Conservation (phyloP, 2,113 vertebrate genomes). For the Nothobranchius kuhntae region DNA sequence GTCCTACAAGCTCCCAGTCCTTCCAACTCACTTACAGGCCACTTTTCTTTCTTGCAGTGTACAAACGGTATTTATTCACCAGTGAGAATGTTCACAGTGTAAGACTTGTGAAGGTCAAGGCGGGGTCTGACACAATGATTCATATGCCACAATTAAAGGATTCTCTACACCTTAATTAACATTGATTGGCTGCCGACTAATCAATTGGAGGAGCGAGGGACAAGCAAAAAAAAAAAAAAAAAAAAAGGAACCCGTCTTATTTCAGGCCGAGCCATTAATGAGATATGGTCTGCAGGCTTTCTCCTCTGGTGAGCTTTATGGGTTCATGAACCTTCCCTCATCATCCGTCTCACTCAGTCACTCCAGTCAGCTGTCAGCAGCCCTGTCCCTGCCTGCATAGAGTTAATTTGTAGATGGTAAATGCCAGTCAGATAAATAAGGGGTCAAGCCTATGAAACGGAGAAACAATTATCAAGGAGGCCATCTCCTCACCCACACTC, state of each 20-base stretch:
- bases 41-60: conserved; percentile 41
- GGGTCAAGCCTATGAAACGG: conserved; percentile 57
- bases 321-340: conserved; percentile 56
- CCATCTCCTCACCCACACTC: conserved; percentile 21
- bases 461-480: conserved; percentile 59
- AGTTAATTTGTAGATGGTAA: conserved; percentile 69
- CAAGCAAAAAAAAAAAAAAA: conserved; percentile 44
- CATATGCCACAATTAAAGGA: conserved; percentile 77
- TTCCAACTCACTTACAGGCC: conserved; percentile 20
- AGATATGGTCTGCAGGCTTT: conserved; percentile 65
- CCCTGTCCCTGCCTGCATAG: conserved; percentile 19
- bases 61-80: conserved; percentile 64
- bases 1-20: not conserved
- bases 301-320: conserved; percentile 60
- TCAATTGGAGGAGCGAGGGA: conserved; percentile 72
- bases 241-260: conserved; percentile 58
- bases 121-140: conserved; percentile 75
- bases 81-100: conserved; percentile 36
- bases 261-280: conserved; percentile 66
- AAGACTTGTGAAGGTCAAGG: conserved; percentile 71
- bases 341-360: conserved; percentile 16
- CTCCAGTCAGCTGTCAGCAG: conserved; percentile 21
- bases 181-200: conserved; percentile 78
- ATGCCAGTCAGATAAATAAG: conserved; percentile 63
- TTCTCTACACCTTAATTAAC: conserved; percentile 82